Base-by-base conservation (phyloP, 2,113 vertebrate species). In the Dasypus novemcinctus region DNA sequence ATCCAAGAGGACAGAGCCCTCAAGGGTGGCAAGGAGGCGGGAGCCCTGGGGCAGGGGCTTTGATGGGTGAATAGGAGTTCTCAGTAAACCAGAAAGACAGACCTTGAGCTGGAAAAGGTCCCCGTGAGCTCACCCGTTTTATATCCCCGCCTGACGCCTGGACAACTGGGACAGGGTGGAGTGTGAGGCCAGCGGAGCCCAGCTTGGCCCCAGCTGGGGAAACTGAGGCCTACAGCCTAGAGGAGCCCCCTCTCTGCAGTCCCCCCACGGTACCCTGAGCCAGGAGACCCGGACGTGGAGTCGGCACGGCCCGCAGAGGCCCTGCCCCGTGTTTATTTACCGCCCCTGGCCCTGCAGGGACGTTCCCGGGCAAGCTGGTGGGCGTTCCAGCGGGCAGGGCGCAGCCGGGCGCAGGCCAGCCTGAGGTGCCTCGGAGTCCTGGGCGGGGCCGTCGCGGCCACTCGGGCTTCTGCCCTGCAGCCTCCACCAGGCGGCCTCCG, bases 291-390 rank as follows among this genome's bases (percentile, higher is more conserved):
- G 10, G 27, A 4, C 2, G 49, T 17, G 12, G 33, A 46, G 46
- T 25, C 23, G 66, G 57, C 11, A 11, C 17, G 17, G 27, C 41
- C 23, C 29, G 38, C n/a, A 80, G 29, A 82, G 43, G 38, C 74
- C 38, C 8, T 2, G 36, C 49, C 57, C 20, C 8, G 7, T 1
- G 20, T 59, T 59, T 59, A 59, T 97, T 97, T 97, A 97, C 94
- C 97, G 85, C 75, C 74, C 38, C 52, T 27, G 23, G 33, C 31
- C 43, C 64, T 20, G 52, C 0, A 1, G 7, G 38, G 43, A 15
- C 4, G n/a, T 0, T 1, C 13, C 29, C 54, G 17, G 36, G 75
- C 31, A 63, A 31, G 33, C 13, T 36, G 2, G n/a, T n/a, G 21
- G 57, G 21, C 57, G 21, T 59, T 59, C 52, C 61, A 0, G 0